Percentiles rank a stretch among this genome's conserved stretches.
phyloP scores from a whole-genome alignment of 2,113 vertebrate genomes.

The Callospermophilus lateralis region DNA sequence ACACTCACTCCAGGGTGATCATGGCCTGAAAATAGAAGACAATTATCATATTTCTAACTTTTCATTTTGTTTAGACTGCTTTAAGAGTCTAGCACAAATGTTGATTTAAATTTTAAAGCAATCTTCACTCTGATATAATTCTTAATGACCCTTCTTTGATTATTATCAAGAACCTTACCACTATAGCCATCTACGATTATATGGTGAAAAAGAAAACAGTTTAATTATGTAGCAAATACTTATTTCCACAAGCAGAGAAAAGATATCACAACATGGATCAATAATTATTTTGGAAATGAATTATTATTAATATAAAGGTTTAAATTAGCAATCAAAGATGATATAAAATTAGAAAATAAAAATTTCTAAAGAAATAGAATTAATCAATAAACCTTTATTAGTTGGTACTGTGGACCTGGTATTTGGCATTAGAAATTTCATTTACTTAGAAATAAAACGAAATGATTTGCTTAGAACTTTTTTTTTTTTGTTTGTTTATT shows the following conservation, averaged over 20 bases:
- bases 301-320: constrained; percentile 13
- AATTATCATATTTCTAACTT: background rate
- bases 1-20: background rate
- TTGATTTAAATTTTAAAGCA: constrained; percentile 45
- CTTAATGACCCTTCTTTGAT: constrained; percentile 29
- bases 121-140: background rate
- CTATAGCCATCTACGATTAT: constrained; percentile 47
- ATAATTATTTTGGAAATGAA: background rate
- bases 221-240: background rate
- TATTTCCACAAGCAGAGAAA: background rate
- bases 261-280: background rate
- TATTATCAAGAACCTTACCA: background rate
- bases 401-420: background rate
- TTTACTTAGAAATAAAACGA: constrained; percentile 1
- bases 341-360: constrained; percentile 12
- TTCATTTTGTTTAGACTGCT: constrained; percentile 22
- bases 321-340: constrained; percentile 2
- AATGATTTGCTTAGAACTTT: background rate
- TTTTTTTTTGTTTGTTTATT: background rate
- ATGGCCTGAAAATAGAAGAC: background rate
- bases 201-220: constrained; percentile 19
- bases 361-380: background rate
- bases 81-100: background rate
- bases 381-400: constrained; percentile 5
- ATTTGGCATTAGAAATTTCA: background rate